Base-by-base conservation (phyloP, 2,888 invertebrate species). In the Spodoptera exigua region DNA sequence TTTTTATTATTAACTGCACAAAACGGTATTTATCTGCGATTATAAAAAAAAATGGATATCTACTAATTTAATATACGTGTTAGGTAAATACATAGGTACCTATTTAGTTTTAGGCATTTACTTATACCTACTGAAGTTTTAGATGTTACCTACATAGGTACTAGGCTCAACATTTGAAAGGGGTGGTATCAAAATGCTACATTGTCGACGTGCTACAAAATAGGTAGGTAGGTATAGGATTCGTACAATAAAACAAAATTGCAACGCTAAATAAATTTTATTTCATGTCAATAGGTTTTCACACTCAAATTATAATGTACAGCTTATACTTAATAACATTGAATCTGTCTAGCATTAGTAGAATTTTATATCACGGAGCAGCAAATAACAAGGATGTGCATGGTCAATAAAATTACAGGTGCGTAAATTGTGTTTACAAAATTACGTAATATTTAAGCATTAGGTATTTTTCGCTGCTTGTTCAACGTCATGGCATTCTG, bases 231-330 rank as follows among this genome's bases (percentile, higher is more conserved):
- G 9, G 27, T 27, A 27, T 27, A 27, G 27, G 27, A 9, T 27
- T 27, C 7, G 7, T 27, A 27, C 7, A 84, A 81, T 80, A 40
- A 89, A 87, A 87, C 81, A 72, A 80, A 76, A 81, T 82, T 83
- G 80, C 82, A 89, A 89, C 89, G 89, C 89, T 89, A 89, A 89
- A 89, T 89, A 89, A 87, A 88, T 87, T 89, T 89, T 89, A 89
- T 89, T 89, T 86, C 85, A 87, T 88, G 86, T 88, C 89, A 88
- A 88, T 88, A 86, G 83, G 84, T 83, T 87, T 88, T 86, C 88
- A 89, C 88, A 89, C 89, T 87, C 88, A 88, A 89, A 86, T 81
- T 84, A 83, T 80, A 88, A 84, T 84, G 78, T 84, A 85, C 80
- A 85, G 81, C 80, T 78, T 78, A 82, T 73, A 80, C 46, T 47